A percentile compares a stretch with the other conserved stretches of the same genome.
These are phyloP conservation scores for Sturnus vulgaris DNA, from an alignment of 2,113 vertebrate species.

Conservation along the genomic window DNA sequence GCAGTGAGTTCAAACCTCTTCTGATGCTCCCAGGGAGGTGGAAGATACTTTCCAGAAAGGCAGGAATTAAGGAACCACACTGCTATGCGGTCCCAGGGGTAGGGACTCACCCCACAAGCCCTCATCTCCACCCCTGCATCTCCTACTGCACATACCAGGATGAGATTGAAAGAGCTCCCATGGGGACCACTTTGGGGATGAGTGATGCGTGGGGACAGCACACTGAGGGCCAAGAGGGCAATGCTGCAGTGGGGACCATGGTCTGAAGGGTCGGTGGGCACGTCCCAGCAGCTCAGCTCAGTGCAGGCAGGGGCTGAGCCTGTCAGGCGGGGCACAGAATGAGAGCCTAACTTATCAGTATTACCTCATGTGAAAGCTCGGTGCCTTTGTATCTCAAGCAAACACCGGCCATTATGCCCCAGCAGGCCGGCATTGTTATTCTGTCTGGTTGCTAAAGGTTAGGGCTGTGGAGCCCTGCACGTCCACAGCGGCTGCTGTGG, in stretches of 20 bases:
- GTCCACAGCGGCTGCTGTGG: neutral
- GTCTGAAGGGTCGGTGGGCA: neutral
- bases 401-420: constrained; percentile 59
- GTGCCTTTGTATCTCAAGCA: constrained; percentile 63
- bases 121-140: fast-evolving
- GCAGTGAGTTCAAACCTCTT: neutral
- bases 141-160: neutral
- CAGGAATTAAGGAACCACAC: neutral
- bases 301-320: neutral
- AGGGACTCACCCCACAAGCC: neutral
- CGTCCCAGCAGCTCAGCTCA: neutral
- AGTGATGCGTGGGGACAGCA: neutral
- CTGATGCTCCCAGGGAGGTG: neutral
- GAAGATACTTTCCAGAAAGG: fast-evolving
- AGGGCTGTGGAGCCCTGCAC: constrained; percentile 45
- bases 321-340: neutral
- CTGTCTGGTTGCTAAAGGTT: constrained; percentile 53
- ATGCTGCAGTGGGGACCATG: fast-evolving
- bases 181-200: fast-evolving
- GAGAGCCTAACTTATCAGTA: constrained; percentile 48
- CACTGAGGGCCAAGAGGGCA: fast-evolving
- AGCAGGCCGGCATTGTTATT: constrained; percentile 53
- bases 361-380: constrained; percentile 69
- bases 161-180: neutral
- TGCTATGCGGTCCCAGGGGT: neutral